phyloP scores from a whole-genome alignment of 2,797 vertebrate genomes.

The Ceyx erithaca region DNA sequence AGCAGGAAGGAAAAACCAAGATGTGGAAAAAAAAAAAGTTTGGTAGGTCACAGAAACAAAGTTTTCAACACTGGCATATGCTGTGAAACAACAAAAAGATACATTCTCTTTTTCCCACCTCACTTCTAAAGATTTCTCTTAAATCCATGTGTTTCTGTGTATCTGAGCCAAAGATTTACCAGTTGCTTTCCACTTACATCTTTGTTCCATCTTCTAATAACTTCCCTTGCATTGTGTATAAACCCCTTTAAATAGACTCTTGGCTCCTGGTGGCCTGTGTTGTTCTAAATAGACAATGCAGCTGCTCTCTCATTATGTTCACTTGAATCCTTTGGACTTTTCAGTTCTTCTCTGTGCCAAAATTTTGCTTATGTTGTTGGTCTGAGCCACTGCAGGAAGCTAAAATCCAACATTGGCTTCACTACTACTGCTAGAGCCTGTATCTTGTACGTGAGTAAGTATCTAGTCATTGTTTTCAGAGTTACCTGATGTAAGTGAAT shows the following conservation, averaged over 20 bases:
- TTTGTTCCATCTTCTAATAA: slow-evolving; percentile 35
- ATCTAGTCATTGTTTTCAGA: neutral
- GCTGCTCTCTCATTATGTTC: slow-evolving; percentile 32
- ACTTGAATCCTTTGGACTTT: slow-evolving; percentile 11
- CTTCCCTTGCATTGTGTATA: slow-evolving; percentile 31
- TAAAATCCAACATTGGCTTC: neutral
- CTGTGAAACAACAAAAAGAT: neutral
- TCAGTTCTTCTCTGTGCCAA: slow-evolving; percentile 16
- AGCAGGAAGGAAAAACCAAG: neutral
- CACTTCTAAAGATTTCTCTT: neutral
- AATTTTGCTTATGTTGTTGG: slow-evolving; percentile 11
- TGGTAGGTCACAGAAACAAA: neutral
- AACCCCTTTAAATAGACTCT: slow-evolving; percentile 17
- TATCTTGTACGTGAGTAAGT: neutral
- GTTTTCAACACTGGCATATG: neutral
- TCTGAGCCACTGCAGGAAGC: neutral
- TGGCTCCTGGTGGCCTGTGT: slow-evolving; percentile 45
- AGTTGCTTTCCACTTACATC: neutral
- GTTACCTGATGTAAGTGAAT: neutral
- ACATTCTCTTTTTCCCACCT: neutral
- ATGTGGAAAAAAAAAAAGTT: neutral
- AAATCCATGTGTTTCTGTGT: neutral
- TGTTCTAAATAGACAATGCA: slow-evolving; percentile 46
- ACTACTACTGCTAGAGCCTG: neutral
- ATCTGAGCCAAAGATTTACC: slow-evolving; percentile 15